Evolutionary conservation across 2,888 invertebrate genomes (phyloP), one percentile per base, ranked within the genome.

Genomic region (Sinhomidia bicolor): DNA sequence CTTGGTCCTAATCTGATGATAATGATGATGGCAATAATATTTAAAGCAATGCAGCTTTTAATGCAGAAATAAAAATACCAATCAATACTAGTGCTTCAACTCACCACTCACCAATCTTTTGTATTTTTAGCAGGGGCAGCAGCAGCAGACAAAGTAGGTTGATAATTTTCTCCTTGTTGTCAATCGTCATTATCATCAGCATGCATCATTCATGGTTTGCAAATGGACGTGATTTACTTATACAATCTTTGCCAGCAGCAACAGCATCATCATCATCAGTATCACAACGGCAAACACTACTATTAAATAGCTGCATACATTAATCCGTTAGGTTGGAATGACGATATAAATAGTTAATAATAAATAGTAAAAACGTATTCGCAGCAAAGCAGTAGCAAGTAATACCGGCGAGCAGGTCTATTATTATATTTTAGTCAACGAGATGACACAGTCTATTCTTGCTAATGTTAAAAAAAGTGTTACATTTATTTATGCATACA

Each of bases 161-260:
- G 65, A 26, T 47, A 47, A 65, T 62, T 26, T 65, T 32, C 65
- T 47, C 47, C 60, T 68, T 60, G 32, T 20, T 26, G 82, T 65
- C 81, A 32, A 36, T 84, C 76, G 41, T 84, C 84, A 74, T 83
- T 26, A 68, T 51, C 76, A 32, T 76, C 68, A 68, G 1, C 74
- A 74, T 26, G 36, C 32, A 65, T 32, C 71, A 71, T 41, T 26
- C 36, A 57, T 32, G 36, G 57, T 51, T 10, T 23, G 9, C 12
- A 10, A 83, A 32, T 71, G 71, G 71, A 71, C 83, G 54, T 76
- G 76, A 84, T 84, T 84, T 84, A 74, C 84, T 76, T 84, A 84
- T 84, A 60, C 74, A 74, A 32, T 44, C 74, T 83, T 54, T 51
- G 68, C 17, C 20, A 62, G 47, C 29, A n/a, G n/a, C n/a, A n/a